These are phyloP conservation scores for Mungos mungo DNA, from an alignment of 2,113 vertebrate species.

Conservation along the genomic window DNA sequence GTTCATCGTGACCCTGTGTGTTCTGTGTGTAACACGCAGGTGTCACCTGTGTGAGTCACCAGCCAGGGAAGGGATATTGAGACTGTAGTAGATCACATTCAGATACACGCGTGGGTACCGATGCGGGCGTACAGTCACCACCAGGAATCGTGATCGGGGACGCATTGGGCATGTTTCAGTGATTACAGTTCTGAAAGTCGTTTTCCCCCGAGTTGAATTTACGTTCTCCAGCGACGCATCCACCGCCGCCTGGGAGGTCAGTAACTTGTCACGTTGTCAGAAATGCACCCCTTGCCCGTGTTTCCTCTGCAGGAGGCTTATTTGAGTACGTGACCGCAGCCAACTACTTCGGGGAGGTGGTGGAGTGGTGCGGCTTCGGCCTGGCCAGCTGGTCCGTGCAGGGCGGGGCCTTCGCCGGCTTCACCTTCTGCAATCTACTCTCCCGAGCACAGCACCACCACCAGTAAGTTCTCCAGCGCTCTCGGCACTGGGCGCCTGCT, in stretches of 20 bases:
- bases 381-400: slow-evolving; percentile 90
- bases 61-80: background rate
- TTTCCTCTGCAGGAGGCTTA: slow-evolving; percentile 89
- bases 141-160: rapidly evolving
- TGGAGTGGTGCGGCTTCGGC: slow-evolving; percentile 95
- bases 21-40: background rate
- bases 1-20: rapidly evolving
- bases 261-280: rapidly evolving
- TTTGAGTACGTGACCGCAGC: slow-evolving; percentile 94
- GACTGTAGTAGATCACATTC: background rate
- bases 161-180: rapidly evolving
- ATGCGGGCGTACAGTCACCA: no score
- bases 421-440: slow-evolving; percentile 86
- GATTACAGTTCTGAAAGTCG: rapidly evolving
- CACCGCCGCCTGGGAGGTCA: rapidly evolving
- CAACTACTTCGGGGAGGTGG: slow-evolving; percentile 95
- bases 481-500: background rate
- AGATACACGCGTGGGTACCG: background rate
- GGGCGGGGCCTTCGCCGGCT: slow-evolving; percentile 88
- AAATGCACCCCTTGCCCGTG: background rate
- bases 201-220: background rate
- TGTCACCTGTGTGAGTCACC: background rate
- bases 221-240: background rate
- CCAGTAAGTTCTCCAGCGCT: slow-evolving; percentile 84
- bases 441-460: slow-evolving; percentile 92